Percentiles rank a stretch among this genome's conserved stretches.
These are phyloP conservation scores for Ptilodon capucinus DNA, from an alignment of 2,888 invertebrate genomes.

Conservation along the genomic window DNA sequence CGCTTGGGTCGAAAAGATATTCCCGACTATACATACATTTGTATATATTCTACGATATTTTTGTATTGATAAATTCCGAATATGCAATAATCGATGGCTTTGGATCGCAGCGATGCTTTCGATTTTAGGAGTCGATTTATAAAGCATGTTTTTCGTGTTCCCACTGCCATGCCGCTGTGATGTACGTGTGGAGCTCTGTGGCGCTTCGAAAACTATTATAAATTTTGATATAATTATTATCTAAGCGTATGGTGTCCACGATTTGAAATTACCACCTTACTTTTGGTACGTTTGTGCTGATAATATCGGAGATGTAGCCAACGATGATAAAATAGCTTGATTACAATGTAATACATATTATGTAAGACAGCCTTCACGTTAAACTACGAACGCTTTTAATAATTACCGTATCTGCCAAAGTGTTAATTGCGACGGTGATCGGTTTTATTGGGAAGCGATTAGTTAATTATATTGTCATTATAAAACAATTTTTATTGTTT, in stretches of 20 bases:
- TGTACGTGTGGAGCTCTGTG: conserved; percentile 4
- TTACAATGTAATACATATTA: conserved; percentile 23
- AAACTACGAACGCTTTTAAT: neutral
- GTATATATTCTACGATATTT: conserved; percentile 26
- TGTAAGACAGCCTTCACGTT: neutral
- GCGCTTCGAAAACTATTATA: conserved; percentile 17
- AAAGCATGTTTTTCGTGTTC: neutral
- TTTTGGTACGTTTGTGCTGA: conserved; percentile 23
- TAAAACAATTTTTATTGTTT: neutral
- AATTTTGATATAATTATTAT: conserved; percentile 28
- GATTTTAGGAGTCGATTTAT: neutral
- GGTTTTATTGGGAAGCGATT: neutral
- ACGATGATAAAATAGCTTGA: conserved; percentile 19
- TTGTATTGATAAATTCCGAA: conserved; percentile 5
- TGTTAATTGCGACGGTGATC: conserved; percentile 8
- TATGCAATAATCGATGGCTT: neutral
- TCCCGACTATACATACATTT: conserved; percentile 18
- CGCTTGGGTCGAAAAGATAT: conserved; percentile 11
- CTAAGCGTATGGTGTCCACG: conserved; percentile 18
- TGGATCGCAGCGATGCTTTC: neutral
- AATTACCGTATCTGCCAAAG: no score
- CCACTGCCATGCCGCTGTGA: conserved; percentile 6
- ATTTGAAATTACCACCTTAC: conserved; percentile 23
- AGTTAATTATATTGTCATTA: neutral
- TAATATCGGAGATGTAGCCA: conserved; percentile 12